These are phyloP conservation scores for Sphaeridia pumilis DNA, from an alignment of 2,888 invertebrate species.

Conservation along the genomic window DNA sequence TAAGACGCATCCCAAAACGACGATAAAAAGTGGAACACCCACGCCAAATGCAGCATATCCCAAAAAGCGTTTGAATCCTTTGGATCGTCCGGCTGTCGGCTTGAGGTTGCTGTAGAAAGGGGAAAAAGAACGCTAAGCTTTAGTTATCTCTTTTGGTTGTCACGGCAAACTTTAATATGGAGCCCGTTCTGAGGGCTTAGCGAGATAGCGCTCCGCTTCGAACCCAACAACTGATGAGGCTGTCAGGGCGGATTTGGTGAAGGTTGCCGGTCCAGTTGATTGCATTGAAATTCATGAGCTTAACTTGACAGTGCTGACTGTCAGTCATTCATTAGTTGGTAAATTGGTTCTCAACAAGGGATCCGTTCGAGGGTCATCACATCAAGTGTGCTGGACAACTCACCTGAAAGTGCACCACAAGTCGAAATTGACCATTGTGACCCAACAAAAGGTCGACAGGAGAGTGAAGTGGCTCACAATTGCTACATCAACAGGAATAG, in stretches of 20 bases:
- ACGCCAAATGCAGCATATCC: constrained; percentile 24
- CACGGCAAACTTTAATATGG: no score
- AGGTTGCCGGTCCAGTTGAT: no score
- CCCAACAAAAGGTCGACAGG: constrained; percentile 28
- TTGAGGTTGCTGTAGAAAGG: constrained; percentile 22
- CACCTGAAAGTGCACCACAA: constrained; percentile 33
- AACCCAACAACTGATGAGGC: no score
- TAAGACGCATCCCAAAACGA: constrained; percentile 21
- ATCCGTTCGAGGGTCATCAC: no score
- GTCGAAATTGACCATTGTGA: constrained; percentile 30
- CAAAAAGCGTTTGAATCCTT: constrained; percentile 30
- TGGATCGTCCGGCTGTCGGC: constrained; percentile 28
- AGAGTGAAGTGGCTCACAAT: constrained; percentile 26
- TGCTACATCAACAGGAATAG: constrained; percentile 19
- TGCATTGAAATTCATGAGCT: no score
- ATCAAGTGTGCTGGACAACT: not conserved
- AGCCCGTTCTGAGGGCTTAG: no score
- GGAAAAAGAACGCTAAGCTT: not conserved
- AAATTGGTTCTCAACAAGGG: no score
- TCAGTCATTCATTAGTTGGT: not conserved
- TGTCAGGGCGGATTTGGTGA: no score
- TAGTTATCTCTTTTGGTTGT: no score
- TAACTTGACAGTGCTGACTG: no score
- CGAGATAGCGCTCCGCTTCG: no score
- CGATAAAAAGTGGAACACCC: constrained; percentile 26